Evolutionary conservation across 2,888 invertebrate species (phyloP).

Genomic region (Drosophila peninsularis): DNA sequence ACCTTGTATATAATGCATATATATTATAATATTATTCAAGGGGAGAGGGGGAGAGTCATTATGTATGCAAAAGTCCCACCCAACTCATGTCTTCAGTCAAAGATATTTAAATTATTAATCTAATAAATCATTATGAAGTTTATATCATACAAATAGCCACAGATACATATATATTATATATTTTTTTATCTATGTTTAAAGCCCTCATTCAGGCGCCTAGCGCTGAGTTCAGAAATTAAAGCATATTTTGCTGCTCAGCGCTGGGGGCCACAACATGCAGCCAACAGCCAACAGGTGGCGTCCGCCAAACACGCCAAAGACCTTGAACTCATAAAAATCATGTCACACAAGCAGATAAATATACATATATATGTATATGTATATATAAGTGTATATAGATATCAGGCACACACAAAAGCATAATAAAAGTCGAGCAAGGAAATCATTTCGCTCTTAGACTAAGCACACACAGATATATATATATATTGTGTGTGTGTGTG

Average conservation of each 20-base stretch:
- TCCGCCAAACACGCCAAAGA: conserved; percentile 66
- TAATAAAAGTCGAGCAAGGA: conserved; percentile 69
- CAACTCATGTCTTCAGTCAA: too few species aligned
- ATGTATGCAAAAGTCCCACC: too few species aligned
- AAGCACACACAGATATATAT: conserved; percentile 16
- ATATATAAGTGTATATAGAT: conserved; percentile 10
- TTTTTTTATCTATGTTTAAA: neutral
- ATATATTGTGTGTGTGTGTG: conserved; percentile 22
- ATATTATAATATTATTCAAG: too few species aligned
- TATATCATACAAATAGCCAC: neutral
- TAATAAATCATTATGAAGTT: neutral
- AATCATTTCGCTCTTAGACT: conserved; percentile 76
- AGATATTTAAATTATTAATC: neutral
- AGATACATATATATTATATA: neutral
- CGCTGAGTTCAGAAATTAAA: conserved; percentile 44
- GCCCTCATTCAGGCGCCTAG: conserved; percentile 20
- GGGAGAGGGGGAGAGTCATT: too few species aligned
- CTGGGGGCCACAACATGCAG: conserved; percentile 28
- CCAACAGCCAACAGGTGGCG: conserved; percentile 77
- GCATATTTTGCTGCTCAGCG: conserved; percentile 40
- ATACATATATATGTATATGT: conserved; percentile 16
- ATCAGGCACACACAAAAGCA: conserved; percentile 42
- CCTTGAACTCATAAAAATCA: conserved; percentile 83
- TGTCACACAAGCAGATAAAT: conserved; percentile 57
- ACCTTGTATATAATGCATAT: too few species aligned